Percentiles rank a stretch among this genome's conserved stretches.
These are phyloP conservation scores for Drosophila colorata DNA, from an alignment of 2,888 invertebrate genomes.

Conservation along the genomic window DNA sequence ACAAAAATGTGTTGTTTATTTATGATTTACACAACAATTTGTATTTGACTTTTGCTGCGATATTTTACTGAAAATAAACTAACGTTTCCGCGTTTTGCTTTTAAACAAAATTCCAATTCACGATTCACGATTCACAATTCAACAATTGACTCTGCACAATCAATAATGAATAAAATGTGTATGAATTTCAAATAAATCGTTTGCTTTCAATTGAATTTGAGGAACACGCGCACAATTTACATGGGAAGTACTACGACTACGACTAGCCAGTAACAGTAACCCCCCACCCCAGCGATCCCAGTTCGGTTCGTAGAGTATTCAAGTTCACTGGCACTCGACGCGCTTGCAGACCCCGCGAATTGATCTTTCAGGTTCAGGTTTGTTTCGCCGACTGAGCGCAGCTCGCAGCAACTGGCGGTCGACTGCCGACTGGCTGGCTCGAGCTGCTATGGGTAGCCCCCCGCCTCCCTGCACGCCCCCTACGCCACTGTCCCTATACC, in stretches of 20 bases:
- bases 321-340: slow-evolving; percentile 47
- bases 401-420: slow-evolving; percentile 32
- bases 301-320: slow-evolving; percentile 1
- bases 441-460: slow-evolving; percentile 14
- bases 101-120: slow-evolving; percentile 37
- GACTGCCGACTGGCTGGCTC: slow-evolving; percentile 10
- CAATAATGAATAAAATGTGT: slow-evolving; percentile 27
- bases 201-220: slow-evolving; percentile 40
- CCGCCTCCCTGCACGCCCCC: not conserved
- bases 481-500: not conserved
- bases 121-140: slow-evolving; percentile 15
- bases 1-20: slow-evolving; percentile 26
- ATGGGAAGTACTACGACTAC: slow-evolving; percentile 2
- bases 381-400: slow-evolving; percentile 65
- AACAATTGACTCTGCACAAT: slow-evolving; percentile 51
- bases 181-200: slow-evolving; percentile 32
- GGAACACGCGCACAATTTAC: slow-evolving; percentile 13
- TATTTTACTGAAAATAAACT: slow-evolving; percentile 32
- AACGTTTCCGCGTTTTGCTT: slow-evolving; percentile 54
- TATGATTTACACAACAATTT: slow-evolving; percentile 48
- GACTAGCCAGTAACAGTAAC: slow-evolving; percentile 11
- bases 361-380: slow-evolving; percentile 74
- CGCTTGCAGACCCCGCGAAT: slow-evolving; percentile 45
- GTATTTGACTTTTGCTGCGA: slow-evolving; percentile 30
- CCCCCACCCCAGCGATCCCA: not conserved